Evolutionary conservation across 2,797 vertebrate species (phyloP).

Genomic region (Sternarchorhynchus goeldii): DNA sequence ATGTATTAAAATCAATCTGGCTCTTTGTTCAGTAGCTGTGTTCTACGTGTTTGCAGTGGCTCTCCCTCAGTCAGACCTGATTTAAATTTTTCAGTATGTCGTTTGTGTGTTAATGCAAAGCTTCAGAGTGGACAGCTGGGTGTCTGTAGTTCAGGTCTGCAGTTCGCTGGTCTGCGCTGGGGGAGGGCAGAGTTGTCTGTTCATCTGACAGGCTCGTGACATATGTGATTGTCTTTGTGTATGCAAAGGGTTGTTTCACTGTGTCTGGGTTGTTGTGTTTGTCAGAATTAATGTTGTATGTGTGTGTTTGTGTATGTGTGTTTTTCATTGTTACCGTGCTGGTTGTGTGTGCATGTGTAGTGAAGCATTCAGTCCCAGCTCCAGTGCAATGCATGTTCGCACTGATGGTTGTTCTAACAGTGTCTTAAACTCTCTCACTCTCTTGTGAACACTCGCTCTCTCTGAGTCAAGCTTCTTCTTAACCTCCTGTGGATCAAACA

Average conservation of each 20-base stretch:
- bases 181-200: too few species aligned
- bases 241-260: neutral
- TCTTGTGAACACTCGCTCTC: constrained; percentile 58
- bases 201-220: neutral
- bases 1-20: neutral
- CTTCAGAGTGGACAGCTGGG: neutral
- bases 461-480: constrained; percentile 50
- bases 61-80: too few species aligned
- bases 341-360: neutral
- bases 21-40: neutral
- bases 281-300: neutral
- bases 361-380: constrained; percentile 30
- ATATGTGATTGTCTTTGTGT: neutral
- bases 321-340: neutral
- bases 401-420: constrained; percentile 75
- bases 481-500: constrained; percentile 68
- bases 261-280: neutral
- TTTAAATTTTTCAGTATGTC: neutral
- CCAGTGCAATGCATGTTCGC: constrained; percentile 71
- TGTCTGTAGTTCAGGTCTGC: neutral
- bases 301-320: constrained; percentile 9
- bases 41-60: neutral
- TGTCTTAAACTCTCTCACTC: constrained; percentile 75
- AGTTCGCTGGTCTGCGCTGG: too few species aligned
- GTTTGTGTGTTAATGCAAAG: neutral